Conservation (phyloP, 2,888 invertebrate genomes). For the Zaprionus obscuricornis region DNA sequence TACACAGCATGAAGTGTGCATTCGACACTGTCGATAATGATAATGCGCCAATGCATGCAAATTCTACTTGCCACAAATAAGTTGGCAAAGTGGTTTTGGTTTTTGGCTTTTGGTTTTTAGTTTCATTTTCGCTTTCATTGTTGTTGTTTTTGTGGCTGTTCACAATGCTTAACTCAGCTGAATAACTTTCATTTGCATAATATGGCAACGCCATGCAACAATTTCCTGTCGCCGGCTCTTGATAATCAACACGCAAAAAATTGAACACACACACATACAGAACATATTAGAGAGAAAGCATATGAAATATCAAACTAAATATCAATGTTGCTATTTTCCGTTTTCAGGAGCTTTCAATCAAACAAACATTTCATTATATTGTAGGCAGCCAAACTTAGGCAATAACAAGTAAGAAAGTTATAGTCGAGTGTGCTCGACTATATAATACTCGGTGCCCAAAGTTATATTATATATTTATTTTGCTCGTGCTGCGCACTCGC, state of each 20-base stretch:
- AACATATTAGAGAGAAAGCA: slow-evolving; percentile 51
- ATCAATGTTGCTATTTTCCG: slow-evolving; percentile 1
- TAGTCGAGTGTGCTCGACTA: too few species aligned
- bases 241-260: slow-evolving; percentile 4
- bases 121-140: slow-evolving; percentile 6
- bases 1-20: slow-evolving; percentile 15
- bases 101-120: slow-evolving; percentile 44
- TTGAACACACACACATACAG: slow-evolving; percentile 10
- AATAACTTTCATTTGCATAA: slow-evolving; percentile 71
- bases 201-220: slow-evolving; percentile 67
- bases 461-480: too few species aligned
- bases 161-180: slow-evolving; percentile 52
- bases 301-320: slow-evolving; percentile 50
- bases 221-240: slow-evolving; percentile 53
- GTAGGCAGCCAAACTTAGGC: slow-evolving; percentile 40
- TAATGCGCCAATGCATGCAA: slow-evolving; percentile 68
- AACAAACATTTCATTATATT: slow-evolving; percentile 64
- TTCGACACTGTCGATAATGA: slow-evolving; percentile 49
- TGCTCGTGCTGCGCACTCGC: too few species aligned
- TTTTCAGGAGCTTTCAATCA: slow-evolving; percentile 44
- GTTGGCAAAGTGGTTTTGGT: slow-evolving; percentile 70
- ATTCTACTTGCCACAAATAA: slow-evolving; percentile 71
- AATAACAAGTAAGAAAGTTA: slow-evolving; percentile 18
- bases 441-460: too few species aligned
- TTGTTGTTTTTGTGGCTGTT: slow-evolving; percentile 39